Evolutionary conservation across 1,140 invertebrate genomes (phyloP).

Genomic region (Rhagoletis pomonella): DNA sequence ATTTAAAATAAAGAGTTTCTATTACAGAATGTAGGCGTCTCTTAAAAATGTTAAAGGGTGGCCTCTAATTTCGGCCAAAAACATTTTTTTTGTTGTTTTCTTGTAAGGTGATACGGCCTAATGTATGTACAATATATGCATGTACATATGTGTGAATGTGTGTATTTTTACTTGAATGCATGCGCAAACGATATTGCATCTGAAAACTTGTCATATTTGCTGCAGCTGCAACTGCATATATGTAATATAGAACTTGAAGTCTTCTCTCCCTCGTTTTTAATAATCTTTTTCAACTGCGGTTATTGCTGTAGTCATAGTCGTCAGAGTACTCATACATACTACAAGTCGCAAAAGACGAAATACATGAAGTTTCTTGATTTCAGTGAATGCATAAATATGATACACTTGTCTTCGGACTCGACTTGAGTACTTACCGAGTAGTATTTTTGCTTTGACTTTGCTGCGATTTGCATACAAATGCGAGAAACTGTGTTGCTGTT

Average conservation of each 20-base stretch:
- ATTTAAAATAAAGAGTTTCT: no score
- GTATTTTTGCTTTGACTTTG: background rate
- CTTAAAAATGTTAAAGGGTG: no score
- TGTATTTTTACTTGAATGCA: background rate
- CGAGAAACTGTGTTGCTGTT: background rate
- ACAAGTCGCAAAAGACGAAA: background rate
- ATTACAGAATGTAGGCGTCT: no score
- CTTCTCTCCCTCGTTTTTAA: background rate
- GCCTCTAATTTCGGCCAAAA: no score
- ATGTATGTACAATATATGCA: no score
- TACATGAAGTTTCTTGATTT: constrained; percentile 49
- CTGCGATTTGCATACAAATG: constrained; percentile 17
- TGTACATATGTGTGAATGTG: background rate
- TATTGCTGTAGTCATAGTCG: background rate
- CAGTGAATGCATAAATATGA: constrained; percentile 32
- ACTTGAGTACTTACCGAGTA: background rate
- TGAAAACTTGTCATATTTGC: constrained; percentile 42
- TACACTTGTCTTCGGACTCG: constrained; percentile 27
- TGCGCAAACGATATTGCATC: constrained; percentile 29
- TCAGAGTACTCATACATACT: background rate
- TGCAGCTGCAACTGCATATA: background rate
- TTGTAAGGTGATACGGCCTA: no score
- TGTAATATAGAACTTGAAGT: constrained; percentile 22
- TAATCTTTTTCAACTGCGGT: background rate
- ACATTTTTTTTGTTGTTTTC: no score